Evolutionary conservation across 2,113 vertebrate species (phyloP).

Genomic region (Ibidorhyncha struthersii): DNA sequence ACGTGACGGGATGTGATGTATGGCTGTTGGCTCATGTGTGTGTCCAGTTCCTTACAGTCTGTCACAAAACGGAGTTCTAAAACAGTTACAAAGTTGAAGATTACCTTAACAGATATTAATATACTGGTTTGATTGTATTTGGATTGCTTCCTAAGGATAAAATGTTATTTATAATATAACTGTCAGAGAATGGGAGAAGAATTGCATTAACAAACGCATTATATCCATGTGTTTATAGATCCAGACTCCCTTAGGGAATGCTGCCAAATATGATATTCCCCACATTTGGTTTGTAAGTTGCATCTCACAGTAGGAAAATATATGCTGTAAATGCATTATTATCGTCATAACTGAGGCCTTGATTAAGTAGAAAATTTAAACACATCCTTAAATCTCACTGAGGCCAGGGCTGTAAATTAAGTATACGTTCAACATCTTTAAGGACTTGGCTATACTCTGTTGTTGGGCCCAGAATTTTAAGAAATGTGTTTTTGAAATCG

Average conservation of each 20-base stretch:
- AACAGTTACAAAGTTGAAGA: neutral
- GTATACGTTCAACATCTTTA: neutral
- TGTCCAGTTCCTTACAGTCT: neutral
- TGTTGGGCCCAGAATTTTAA: neutral
- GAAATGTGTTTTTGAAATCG: neutral
- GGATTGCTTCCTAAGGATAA: constrained; percentile 42
- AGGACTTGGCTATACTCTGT: neutral
- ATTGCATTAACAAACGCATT: constrained; percentile 47
- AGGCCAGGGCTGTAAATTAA: neutral
- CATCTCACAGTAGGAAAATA: neutral
- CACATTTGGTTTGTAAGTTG: neutral
- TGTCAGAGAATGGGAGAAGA: constrained; percentile 55
- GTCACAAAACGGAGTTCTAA: neutral
- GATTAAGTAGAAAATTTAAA: constrained; percentile 6
- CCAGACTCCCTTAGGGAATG: constrained; percentile 46
- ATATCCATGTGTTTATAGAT: constrained; percentile 49
- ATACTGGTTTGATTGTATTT: constrained; percentile 30
- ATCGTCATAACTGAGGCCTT: neutral
- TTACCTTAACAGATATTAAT: constrained; percentile 4
- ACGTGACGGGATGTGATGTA: too few species aligned
- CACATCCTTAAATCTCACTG: neutral
- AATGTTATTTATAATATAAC: constrained; percentile 54
- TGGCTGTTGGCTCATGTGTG: neutral
- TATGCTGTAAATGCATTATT: neutral
- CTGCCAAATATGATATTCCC: constrained; percentile 48